Conservation (phyloP, 2,888 invertebrate species). For the Monoplex corrugatus region DNA sequence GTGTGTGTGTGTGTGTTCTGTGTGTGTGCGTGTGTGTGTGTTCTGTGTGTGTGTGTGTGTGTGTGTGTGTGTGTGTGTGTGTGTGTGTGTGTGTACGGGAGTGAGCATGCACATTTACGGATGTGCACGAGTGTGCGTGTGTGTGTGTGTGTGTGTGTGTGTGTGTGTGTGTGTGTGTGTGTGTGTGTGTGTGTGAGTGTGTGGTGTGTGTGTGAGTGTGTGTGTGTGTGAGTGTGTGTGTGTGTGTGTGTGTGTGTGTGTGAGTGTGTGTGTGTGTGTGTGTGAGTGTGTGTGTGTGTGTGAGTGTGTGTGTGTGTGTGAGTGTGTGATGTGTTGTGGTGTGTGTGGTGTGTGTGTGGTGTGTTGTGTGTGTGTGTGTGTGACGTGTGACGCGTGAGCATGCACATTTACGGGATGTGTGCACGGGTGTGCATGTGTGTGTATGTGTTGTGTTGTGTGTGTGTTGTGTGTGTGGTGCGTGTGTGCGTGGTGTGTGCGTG, state of each 20-base stretch:
- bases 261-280: not conserved
- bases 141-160: slow-evolving; percentile 1
- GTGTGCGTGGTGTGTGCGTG: not conserved
- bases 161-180: not conserved
- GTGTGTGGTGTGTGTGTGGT: no score
- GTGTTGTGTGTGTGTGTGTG: not conserved
- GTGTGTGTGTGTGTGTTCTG: not conserved
- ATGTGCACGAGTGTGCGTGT: not conserved
- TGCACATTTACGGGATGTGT: no score
- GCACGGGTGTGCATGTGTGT: slow-evolving; percentile 5
- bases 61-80: slow-evolving; percentile 4
- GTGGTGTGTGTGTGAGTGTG: not conserved
- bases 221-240: slow-evolving; percentile 24
- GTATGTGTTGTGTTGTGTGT: not conserved
- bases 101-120: not conserved
- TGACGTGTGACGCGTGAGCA: no score
- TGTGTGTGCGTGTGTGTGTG: not conserved
- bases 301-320: not conserved
- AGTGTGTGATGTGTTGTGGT: not conserved
- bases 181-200: not conserved
- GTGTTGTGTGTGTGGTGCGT: not conserved
- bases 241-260: slow-evolving; percentile 6
- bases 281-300: not conserved
- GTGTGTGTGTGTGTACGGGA: not conserved
- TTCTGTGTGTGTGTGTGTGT: not conserved